These are phyloP conservation scores for Temnothorax unifasciatus DNA, from an alignment of 2,888 invertebrate species.

Conservation along the genomic window DNA sequence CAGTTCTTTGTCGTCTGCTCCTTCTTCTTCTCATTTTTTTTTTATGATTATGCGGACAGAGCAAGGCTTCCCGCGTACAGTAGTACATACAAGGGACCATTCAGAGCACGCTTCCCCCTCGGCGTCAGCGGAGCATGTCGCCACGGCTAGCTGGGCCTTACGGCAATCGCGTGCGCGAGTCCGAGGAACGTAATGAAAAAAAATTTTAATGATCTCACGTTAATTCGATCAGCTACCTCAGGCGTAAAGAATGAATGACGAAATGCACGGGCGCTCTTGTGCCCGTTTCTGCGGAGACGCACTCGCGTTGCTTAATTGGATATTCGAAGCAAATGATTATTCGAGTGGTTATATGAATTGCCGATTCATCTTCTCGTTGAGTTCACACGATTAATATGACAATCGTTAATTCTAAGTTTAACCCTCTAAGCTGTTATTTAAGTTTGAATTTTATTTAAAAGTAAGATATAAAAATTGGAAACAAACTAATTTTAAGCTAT, in stretches of 20 bases:
- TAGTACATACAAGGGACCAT: slow-evolving; percentile 57
- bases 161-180: slow-evolving; percentile 60
- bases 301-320: slow-evolving; percentile 55
- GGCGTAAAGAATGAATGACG: slow-evolving; percentile 30
- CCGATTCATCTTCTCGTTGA: slow-evolving; percentile 7
- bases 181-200: slow-evolving; percentile 29
- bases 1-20: slow-evolving; percentile 60
- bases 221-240: slow-evolving; percentile 53
- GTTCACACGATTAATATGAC: neutral
- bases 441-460: neutral
- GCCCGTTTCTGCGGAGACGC: neutral
- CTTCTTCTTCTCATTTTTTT: neutral
- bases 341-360: slow-evolving; percentile 16
- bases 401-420: neutral
- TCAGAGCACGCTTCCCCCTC: slow-evolving; percentile 65
- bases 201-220: slow-evolving; percentile 48
- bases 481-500: neutral
- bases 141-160: slow-evolving; percentile 50
- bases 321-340: slow-evolving; percentile 21
- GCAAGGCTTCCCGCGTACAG: slow-evolving; percentile 50
- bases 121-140: slow-evolving; percentile 54
- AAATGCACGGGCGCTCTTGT: slow-evolving; percentile 4
- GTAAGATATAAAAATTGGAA: neutral
- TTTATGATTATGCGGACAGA: slow-evolving; percentile 6
- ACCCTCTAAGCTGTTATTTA: neutral